A percentile compares a stretch with the other conserved stretches of the same genome.
These are phyloP conservation scores for Atherinomorus stipes DNA, from an alignment of 2,113 vertebrate species.

Conservation along the genomic window DNA sequence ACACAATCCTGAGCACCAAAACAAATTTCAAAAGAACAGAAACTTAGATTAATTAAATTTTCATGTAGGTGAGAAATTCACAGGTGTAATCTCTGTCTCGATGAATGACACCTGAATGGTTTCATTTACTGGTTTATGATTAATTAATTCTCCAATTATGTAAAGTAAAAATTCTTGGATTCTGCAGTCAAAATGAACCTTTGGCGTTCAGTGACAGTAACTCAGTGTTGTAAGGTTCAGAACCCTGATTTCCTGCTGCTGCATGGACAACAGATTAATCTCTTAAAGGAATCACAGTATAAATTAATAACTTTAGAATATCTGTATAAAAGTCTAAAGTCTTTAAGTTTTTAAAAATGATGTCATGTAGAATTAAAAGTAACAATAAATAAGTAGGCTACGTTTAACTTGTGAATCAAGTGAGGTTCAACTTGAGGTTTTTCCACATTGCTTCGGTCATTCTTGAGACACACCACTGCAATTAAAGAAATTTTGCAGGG, in stretches of 20 bases:
- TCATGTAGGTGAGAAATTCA: constrained; percentile 19
- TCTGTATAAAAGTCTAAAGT: too few relatives aligned
- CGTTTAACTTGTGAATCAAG: not conserved
- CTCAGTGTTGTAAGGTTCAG: constrained; percentile 4
- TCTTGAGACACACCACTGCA: not conserved
- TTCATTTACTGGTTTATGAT: constrained; percentile 25
- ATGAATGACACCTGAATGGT: constrained; percentile 11
- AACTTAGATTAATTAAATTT: constrained; percentile 13
- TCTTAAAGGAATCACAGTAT: not conserved
- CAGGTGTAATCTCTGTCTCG: constrained; percentile 25
- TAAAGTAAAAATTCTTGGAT: too few relatives aligned
- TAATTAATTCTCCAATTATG: not conserved
- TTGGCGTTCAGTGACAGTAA: too few relatives aligned
- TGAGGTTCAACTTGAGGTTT: not conserved
- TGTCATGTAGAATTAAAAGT: not conserved
- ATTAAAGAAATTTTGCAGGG: too few relatives aligned
- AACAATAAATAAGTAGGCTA: not conserved
- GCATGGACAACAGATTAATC: not conserved
- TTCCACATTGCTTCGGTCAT: not conserved
- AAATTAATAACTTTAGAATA: too few relatives aligned
- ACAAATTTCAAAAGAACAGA: too few relatives aligned
- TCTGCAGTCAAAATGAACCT: not conserved
- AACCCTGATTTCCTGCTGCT: not conserved
- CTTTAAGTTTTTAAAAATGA: not conserved
- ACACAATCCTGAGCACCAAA: not conserved